Evolutionary conservation across 2,888 invertebrate genomes (phyloP), one percentile per base, ranked within the genome.

Genomic region (Noctua comes): DNA sequence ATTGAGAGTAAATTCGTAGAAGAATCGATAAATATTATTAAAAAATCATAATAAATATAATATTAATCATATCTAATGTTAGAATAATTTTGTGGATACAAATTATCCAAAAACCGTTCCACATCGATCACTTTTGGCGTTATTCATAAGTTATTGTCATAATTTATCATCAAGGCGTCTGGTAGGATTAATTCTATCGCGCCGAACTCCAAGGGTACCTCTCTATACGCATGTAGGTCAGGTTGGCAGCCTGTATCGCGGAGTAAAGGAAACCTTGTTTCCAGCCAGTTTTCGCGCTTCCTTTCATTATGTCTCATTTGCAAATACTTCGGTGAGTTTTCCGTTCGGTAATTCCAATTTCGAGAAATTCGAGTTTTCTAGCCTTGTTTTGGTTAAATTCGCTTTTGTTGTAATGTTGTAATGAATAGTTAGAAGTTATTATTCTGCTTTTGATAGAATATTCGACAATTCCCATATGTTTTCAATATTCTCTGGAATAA

Each of bases 251-350:
- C 66, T 68, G 64, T 86, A 68, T 65, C 69, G 65, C 46, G 31
- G 57, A 24, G 46, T 57, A 51, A 77, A 82, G 76, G 78, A 83
- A 86, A 86, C 66, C 78, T 83, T 77, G 80, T 75, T 88, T 83
- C 75, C 76, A 83, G 57, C 62, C 71, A 70, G 78, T 83, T 83
- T 77, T 83, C 86, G 57, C 73, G 62, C 57, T 88, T 86, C 77
- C 86, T 83, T 86, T 80, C 79, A 77, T 83, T 86, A 88, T 65
- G 69, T 59, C 73, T 68, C 48, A 78, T 75, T 86, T 76, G 66
- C 70, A 64, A 73, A 86, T 80, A 76, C 68, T 77, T 57, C 57
- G 59, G 11, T 46, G 62, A 69, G 24, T 79, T 84, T 77, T 62
- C 77, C 69, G 57, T 82, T 85, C 62, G n/a, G 31, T 73, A 27